Evolutionary conservation across 2,888 invertebrate species (phyloP), one percentile per base, ranked within the genome.

Genomic region (Caenorhabditis sp.): DNA sequence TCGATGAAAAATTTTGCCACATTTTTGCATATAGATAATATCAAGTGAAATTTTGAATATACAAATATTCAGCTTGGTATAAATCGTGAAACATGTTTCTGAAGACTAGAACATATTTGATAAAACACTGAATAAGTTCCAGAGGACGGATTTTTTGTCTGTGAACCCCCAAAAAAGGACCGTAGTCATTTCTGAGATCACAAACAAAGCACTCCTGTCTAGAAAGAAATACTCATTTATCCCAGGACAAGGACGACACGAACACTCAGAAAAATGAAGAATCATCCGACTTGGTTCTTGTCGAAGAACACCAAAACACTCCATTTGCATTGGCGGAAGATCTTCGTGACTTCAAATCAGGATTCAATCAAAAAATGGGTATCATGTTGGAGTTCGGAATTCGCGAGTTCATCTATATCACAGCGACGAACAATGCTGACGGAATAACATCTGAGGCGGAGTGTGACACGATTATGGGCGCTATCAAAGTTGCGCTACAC

Each of bases 371-470:
- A 10, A 21, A 17, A 3, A 31, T 51, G 23, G 57, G 55, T 19
- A 26, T 63, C 14, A 26, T 55, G 3, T 14, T 67, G 58, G 62
- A 73, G 66, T 73, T 73, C 26, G 73, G 73, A 14, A 24, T 73
- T 17, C 36, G 66, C 14, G 73, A 68, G 19, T 68, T 53, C n/a
- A 59, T 73, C 14, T 19, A 65, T 1, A 31, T 73, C 21, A 37
- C 55, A 5, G 51, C 68, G 6, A 49, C 24, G n/a, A 66, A 73
- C 17, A 27, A 36, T 6, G 50, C 23, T 0, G 14, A 57, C 31
- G 57, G 36, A 26, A 26, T 73, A 0, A 58, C 58, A 12, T 50
- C 61, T 19, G 72, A 69, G 24, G 63, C 53, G 53, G 68, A 69
- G 49, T 49, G 55, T 21, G 55, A 62, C 23, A 66, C 66, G 1